A percentile compares a stretch with the other conserved stretches of the same genome.
Evolutionary conservation across 2,113 vertebrate genomes (phyloP).

Genomic region (Pachyramphus minor): DNA sequence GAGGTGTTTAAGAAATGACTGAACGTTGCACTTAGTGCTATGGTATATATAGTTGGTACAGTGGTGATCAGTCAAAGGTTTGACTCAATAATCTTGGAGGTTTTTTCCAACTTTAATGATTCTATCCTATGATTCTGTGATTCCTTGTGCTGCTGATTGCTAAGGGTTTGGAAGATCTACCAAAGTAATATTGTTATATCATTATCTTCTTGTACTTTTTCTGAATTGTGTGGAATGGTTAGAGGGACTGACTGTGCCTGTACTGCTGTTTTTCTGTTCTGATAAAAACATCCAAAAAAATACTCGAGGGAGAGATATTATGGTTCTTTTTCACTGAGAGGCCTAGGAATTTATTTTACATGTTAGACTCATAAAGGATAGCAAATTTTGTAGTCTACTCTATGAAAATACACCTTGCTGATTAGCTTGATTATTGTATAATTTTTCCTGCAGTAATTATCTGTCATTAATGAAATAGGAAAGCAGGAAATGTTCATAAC

Average conservation of each 20-base stretch:
- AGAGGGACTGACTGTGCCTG: background rate
- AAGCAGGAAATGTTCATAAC: slow-evolving; percentile 20
- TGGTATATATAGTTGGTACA: background rate
- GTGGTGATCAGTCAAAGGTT: background rate
- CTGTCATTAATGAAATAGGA: background rate
- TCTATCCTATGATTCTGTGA: background rate
- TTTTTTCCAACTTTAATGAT: background rate
- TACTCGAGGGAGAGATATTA: background rate
- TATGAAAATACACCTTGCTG: background rate
- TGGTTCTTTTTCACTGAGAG: background rate
- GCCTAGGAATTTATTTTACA: background rate
- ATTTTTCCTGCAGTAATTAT: background rate
- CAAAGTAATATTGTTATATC: background rate
- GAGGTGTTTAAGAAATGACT: background rate
- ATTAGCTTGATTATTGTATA: background rate
- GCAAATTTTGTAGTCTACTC: background rate
- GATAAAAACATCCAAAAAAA: background rate
- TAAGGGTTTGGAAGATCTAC: background rate
- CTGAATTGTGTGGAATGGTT: background rate
- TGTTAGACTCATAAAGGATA: background rate
- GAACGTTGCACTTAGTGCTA: no score
- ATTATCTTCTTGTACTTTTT: background rate
- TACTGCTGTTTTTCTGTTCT: background rate
- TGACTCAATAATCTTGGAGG: background rate
- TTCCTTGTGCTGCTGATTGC: background rate